Conservation (phyloP, 35 echinoderm and acorn worm species). For the Ophiothrix spiculata region DNA sequence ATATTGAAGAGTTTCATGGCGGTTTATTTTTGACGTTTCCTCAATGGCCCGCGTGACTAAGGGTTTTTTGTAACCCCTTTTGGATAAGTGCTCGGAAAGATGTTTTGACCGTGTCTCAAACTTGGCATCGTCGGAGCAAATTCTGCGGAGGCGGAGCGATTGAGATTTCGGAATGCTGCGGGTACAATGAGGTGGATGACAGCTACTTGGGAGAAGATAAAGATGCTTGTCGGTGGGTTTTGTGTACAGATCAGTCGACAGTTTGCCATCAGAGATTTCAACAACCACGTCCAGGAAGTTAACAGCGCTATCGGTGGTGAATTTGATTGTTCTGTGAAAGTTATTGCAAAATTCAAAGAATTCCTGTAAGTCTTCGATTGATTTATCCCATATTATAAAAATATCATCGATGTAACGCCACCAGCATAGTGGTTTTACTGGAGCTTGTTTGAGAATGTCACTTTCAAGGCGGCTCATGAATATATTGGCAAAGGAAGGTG, state of each 20-base stretch:
- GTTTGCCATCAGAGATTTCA: not conserved
- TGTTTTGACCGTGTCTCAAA: not conserved
- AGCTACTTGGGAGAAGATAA: not conserved
- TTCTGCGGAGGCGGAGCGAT: not conserved
- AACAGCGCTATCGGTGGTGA: not conserved
- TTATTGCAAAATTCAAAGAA: not conserved
- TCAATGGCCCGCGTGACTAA: no score
- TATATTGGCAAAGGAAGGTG: not conserved
- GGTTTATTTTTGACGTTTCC: no score
- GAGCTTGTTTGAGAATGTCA: not conserved
- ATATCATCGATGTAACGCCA: not conserved
- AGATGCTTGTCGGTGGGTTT: not conserved
- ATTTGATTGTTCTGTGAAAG: not conserved
- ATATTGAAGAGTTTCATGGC: no score
- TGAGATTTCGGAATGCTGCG: not conserved
- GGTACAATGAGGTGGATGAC: not conserved
- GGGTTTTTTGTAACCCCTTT: no score
- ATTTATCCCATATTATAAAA: not conserved
- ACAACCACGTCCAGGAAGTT: not conserved
- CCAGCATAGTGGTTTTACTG: not conserved
- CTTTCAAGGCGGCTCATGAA: not conserved
- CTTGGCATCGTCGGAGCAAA: not conserved
- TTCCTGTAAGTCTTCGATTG: not conserved
- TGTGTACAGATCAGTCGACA: not conserved
- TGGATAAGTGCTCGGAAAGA: not conserved